Evolutionary conservation across 2,888 invertebrate genomes (phyloP), one percentile per base, ranked within the genome.

Genomic region (Carpatolechia fugitivella): DNA sequence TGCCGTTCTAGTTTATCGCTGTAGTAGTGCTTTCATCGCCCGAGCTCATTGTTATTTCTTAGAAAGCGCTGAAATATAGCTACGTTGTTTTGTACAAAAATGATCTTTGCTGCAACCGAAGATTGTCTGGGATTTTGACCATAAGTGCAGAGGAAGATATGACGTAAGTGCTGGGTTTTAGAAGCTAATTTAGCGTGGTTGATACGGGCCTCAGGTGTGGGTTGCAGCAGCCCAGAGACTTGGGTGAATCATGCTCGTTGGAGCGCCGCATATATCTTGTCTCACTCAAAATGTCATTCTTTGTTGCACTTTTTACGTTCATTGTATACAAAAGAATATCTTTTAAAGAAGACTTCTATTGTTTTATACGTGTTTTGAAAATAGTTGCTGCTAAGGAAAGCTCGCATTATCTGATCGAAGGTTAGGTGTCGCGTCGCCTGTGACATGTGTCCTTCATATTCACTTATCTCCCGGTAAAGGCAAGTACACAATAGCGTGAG

Each of bases 21-120:
- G 74, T 75, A 82, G 80, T 76, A 82, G 80, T 79, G 79, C 82
- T 80, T 76, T 82, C 76, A 73, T 67, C 72, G 69, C 72, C 72
- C 72, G 71, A 74, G 73, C 72, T 80, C 81, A 85, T 85, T 86
- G 87, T 88, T 87, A 85, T 87, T 87, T 86, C 85, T 83, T 73
- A 77, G 67, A 68, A 73, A 83, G 82, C 76, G 80, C 76, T 87
- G 82, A 87, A 84, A 87, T 86, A 88, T 86, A 80, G 80, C 76
- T 67, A 74, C 71, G 73, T 70, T 52, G 71, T 72, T 75, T 74
- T 72, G 64, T 70, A 72, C 51, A 51, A 83, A 82, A 81, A 76
- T 78, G 72, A 72, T 78, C 80, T 76, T 75, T 79, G 76, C 70
- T 64, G 61, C 72, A 64, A 65, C 71, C 75, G 14, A 46, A 51